Base-by-base conservation (phyloP, 2,888 invertebrate species). In the Parasteatoda lunata region DNA sequence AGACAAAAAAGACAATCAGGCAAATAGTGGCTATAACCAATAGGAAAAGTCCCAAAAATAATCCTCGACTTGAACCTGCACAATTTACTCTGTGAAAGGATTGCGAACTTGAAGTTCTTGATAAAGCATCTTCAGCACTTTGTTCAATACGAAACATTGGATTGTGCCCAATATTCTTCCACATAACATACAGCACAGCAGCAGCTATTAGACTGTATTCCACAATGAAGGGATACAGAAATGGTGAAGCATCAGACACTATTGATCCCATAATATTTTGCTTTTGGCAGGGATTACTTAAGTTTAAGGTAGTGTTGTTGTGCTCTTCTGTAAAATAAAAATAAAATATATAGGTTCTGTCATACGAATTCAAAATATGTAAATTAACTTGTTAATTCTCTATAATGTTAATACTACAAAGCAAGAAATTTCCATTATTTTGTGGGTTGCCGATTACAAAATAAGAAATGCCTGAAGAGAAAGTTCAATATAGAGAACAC, bases 121-220 rank as follows among this genome's bases (percentile, higher is more conserved):
- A 86, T 30, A 88, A 64, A 13, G 85, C 85, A 49, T 88, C 88
- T 64, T 88, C 88, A 13, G 86, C 83, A 51, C 84, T 87, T 59
- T 83, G 86, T 54, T 86, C 84, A 30, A 84, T 84, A 11, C 81
- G 75, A 59, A 84, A 87, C 77, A 87, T 84, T 9, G 89, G 88
- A 65, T 89, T 88, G 9, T 89, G 79, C 8, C 91, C 91, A 48
- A 92, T 90, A 80, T 91, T 91, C 15, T 90, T 96, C 98, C 98
- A 98, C 97, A 98, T 98, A 77, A 97, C 96, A 92, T 97, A 98
- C 91, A 98, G 95, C 68, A 98, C 97, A 78, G 97, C 97, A 77
- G 97, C 97, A 47, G 97, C 97, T 91, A 98, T 97, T 89, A 98
- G 93, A 89, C 97, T 97, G 93, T 98, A 98, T 92, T 98, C 97